A percentile compares a stretch with the other conserved stretches of the same genome.
Conservation (phyloP, 2,888 invertebrate genomes). For the Uloborus plumipes region DNA sequence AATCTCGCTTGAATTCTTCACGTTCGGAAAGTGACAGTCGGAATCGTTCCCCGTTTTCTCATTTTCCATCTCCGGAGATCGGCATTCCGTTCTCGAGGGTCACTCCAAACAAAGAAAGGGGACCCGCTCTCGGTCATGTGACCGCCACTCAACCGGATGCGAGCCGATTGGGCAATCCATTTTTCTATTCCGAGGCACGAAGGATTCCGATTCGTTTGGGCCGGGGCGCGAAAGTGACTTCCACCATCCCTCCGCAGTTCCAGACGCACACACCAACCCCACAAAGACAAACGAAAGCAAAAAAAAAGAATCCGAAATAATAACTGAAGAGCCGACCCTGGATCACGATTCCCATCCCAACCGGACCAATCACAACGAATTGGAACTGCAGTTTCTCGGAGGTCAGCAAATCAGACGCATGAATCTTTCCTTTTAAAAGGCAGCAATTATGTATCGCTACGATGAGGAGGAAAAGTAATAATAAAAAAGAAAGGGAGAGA, state of each 20-base stretch:
- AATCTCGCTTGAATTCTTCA: too few relatives aligned
- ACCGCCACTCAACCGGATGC: conserved; percentile 28
- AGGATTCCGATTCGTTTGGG: conserved; percentile 10
- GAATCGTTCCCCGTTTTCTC: too few relatives aligned
- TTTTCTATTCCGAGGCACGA: neutral
- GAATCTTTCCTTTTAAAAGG: conserved; percentile 14
- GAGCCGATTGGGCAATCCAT: conserved; percentile 34
- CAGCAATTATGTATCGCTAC: conserved; percentile 35
- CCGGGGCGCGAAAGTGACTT: conserved; percentile 32
- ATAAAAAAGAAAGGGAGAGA: neutral
- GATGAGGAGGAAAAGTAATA: neutral
- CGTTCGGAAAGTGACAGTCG: too few relatives aligned
- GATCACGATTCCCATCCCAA: conserved; percentile 53
- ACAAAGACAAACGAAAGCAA: conserved; percentile 13
- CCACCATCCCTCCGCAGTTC: conserved; percentile 23
- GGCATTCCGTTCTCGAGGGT: too few relatives aligned
- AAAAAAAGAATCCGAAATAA: conserved; percentile 20
- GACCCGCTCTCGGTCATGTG: neutral
- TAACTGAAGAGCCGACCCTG: conserved; percentile 32
- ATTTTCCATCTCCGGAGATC: too few relatives aligned
- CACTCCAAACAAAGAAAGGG: too few relatives aligned
- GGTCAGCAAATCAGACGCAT: conserved; percentile 24
- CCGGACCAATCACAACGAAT: conserved; percentile 41
- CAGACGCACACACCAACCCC: conserved; percentile 31
- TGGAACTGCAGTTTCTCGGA: neutral